Base-by-base conservation (phyloP, 2,797 vertebrate species). In the Champsocephalus esox region DNA sequence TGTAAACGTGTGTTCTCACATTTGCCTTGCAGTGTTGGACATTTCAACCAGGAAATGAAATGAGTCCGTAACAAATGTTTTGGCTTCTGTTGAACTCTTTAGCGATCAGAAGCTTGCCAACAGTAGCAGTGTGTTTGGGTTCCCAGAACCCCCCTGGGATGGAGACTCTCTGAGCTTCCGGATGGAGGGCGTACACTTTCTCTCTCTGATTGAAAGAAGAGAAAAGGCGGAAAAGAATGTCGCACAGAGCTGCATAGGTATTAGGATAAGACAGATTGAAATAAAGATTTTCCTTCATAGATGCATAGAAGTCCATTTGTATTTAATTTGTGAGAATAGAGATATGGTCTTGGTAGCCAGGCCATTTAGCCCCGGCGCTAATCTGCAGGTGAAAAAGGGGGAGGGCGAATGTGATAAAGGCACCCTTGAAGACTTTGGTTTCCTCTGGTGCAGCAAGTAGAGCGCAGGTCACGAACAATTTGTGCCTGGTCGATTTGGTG, bases 1-100 rank as follows among this genome's bases (percentile, higher is more conserved):
- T 88, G 86, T 89, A 83, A 75, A 82, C 68, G 66, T 68, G 11
- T 93, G 89, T 90, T 92, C 89, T 92, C 89, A 87, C 90, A 86
- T 92, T 88, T 77, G 80, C 87, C 83, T 89, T 28, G 55, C 83
- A 83, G 81, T 79, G 75, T 72, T 66, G 86, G 82, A 88, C 79
- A 82, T 84, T 89, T 89, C 80, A 48, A 89, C 79, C 85, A 90
- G 87, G 90, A 93, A 93, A 91, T 93, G 85, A 92, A 94, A 89
- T 82, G 89, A 89, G 89, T 80, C 84, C 71, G 82, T 90, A 91
- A 90, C 89, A 91, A 94, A 94, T 93, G 92, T 90, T 93, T 92
- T 94, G 93, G 94, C 92, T 93, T 92, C 93, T 92, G 88, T 89
- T 90, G 85, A 90, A 86, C 91, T 91, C 88, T 91, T 88, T 73